Conservation (phyloP, 2,888 invertebrate species). For the Notodromas monacha region DNA sequence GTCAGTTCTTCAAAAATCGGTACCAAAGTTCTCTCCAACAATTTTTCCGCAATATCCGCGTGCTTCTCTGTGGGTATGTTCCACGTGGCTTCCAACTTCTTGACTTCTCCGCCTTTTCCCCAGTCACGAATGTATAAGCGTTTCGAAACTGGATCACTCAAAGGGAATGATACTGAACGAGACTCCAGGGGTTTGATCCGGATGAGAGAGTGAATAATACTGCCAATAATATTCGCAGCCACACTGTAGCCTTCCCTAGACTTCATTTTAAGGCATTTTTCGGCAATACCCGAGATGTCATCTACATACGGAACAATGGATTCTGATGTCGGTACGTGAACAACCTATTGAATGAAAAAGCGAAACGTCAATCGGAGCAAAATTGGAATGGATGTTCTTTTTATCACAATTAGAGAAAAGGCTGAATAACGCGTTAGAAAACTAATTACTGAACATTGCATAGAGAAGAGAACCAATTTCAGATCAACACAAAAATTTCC, state of each 20-base stretch:
- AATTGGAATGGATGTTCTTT: too few species aligned
- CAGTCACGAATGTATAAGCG: slow-evolving; percentile 24
- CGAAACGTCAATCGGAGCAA: too few species aligned
- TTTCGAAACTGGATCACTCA: neutral
- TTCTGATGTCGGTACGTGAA: too few species aligned
- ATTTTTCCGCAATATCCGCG: slow-evolving; percentile 26
- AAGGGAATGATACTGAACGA: slow-evolving; percentile 14
- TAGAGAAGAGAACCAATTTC: too few species aligned
- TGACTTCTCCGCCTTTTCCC: slow-evolving; percentile 34
- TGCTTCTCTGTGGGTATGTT: slow-evolving; percentile 37
- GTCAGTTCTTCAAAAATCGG: slow-evolving; percentile 27
- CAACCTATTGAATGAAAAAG: too few species aligned
- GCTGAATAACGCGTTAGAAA: too few species aligned
- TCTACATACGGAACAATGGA: too few species aligned
- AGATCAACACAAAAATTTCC: too few species aligned
- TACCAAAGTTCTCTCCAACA: slow-evolving; percentile 23
- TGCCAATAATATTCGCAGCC: slow-evolving; percentile 26
- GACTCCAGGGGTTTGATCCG: slow-evolving; percentile 27
- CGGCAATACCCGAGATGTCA: too few species aligned
- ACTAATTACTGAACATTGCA: too few species aligned
- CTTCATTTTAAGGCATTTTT: slow-evolving; percentile 29
- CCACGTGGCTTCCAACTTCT: slow-evolving; percentile 34
- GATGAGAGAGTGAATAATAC: slow-evolving; percentile 24
- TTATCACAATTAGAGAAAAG: too few species aligned
- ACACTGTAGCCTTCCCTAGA: slow-evolving; percentile 29